These are phyloP conservation scores for Deroptyus accipitrinus DNA, from an alignment of 2,113 vertebrate genomes.

Conservation along the genomic window DNA sequence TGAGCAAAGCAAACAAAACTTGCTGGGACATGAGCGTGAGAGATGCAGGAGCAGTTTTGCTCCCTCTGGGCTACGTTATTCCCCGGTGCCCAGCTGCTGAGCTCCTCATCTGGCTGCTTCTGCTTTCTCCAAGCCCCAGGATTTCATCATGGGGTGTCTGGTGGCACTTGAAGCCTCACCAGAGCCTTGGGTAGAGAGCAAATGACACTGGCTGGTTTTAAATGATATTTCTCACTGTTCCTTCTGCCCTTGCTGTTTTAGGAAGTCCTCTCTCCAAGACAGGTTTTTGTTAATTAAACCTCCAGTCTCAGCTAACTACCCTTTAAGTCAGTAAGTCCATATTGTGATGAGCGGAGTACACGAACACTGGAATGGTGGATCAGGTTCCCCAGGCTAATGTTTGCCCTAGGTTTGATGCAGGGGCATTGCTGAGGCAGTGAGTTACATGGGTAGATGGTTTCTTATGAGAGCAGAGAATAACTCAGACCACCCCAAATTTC, in stretches of 20 bases:
- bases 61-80: not conserved
- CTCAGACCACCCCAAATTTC: not conserved
- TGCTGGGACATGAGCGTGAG: not conserved
- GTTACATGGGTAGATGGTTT: not conserved
- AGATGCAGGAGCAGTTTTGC: not conserved
- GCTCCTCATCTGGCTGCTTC: not conserved
- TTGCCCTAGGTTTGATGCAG: not conserved
- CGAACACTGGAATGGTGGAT: fast-evolving
- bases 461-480: not conserved
- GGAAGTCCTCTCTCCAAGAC: not conserved
- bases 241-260: not conserved
- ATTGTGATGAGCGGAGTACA: fast-evolving
- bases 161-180: not conserved
- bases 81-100: not conserved
- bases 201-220: not conserved
- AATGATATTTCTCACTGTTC: not conserved
- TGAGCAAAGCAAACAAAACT: not conserved
- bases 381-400: not conserved
- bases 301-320: not conserved
- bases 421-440: not conserved
- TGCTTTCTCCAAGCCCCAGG: not conserved
- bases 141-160: not conserved
- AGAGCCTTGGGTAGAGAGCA: not conserved
- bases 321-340: not conserved
- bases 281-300: not conserved